phyloP scores from a whole-genome alignment of 2,888 invertebrate genomes.

The Nemurella pictetii region DNA sequence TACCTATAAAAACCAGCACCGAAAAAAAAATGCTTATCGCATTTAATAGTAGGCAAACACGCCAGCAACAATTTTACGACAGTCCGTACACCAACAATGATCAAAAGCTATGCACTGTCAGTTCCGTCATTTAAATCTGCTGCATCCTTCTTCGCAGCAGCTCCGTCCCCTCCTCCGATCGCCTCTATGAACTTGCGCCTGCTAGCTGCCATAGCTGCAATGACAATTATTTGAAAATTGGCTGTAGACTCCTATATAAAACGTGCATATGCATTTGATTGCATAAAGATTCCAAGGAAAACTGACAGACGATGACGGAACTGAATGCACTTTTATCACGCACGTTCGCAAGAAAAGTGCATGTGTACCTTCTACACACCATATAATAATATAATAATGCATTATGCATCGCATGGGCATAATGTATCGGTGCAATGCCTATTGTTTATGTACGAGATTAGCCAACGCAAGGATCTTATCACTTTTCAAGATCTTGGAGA shows the following conservation, averaged over 20 bases:
- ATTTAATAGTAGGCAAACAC: neutral
- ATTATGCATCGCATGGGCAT: neutral
- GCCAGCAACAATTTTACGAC: neutral
- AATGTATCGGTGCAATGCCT: neutral
- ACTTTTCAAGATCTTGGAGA: neutral
- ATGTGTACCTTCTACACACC: neutral
- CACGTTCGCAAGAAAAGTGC: constrained; percentile 11
- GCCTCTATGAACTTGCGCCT: too few species aligned
- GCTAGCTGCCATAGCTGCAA: too few species aligned
- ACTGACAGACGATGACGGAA: neutral
- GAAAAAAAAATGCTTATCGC: neutral
- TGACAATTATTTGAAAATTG: neutral
- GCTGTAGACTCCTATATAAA: neutral
- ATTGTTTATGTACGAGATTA: neutral
- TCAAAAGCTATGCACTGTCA: too few species aligned
- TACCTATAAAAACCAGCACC: neutral
- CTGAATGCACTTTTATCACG: neutral
- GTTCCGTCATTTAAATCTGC: neutral
- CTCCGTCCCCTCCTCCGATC: neutral
- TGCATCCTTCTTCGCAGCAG: neutral
- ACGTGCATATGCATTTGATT: neutral
- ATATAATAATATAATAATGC: neutral
- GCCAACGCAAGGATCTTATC: neutral
- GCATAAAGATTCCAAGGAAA: neutral
- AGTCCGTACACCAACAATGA: neutral